A percentile compares a stretch with the other conserved stretches of the same genome.
phyloP scores from a whole-genome alignment of 1,140 invertebrate genomes.

The Papilio polyxenes region DNA sequence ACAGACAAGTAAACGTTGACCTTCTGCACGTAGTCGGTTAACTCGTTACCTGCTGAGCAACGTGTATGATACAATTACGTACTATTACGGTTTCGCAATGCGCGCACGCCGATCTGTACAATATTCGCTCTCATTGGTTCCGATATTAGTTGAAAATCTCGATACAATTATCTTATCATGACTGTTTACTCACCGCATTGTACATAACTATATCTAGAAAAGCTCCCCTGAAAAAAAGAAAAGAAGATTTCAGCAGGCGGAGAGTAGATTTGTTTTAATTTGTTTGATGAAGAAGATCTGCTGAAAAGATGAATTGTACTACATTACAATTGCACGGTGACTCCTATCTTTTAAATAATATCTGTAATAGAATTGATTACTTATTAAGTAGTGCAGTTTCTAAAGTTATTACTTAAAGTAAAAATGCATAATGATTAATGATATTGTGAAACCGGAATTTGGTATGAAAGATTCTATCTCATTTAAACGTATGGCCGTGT shows the following conservation, averaged over 20 bases:
- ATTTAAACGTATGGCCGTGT: constrained; percentile 43
- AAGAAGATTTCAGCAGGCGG: background rate
- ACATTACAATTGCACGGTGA: background rate
- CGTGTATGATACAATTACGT: constrained; percentile 70
- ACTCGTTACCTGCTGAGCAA: constrained; percentile 63
- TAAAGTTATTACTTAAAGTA: constrained; percentile 11
- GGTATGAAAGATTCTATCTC: constrained; percentile 43
- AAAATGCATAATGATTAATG: constrained; percentile 44
- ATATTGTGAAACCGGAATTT: constrained; percentile 50
- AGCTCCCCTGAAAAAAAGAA: background rate
- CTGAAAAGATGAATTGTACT: background rate
- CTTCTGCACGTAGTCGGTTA: constrained; percentile 60
- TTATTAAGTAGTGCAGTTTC: background rate
- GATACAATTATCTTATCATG: constrained; percentile 41
- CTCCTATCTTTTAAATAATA: background rate
- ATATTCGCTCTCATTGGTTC: constrained; percentile 64
- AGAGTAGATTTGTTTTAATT: too few relatives aligned
- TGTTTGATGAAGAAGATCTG: background rate
- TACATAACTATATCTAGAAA: background rate
- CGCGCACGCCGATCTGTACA: constrained; percentile 51
- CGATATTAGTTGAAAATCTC: constrained; percentile 46
- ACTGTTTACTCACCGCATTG: background rate
- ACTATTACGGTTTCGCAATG: constrained; percentile 65
- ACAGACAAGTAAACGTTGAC: constrained; percentile 47
- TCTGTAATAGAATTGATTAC: background rate